Conservation (phyloP, 2,888 invertebrate species). For the Meloe dianella region DNA sequence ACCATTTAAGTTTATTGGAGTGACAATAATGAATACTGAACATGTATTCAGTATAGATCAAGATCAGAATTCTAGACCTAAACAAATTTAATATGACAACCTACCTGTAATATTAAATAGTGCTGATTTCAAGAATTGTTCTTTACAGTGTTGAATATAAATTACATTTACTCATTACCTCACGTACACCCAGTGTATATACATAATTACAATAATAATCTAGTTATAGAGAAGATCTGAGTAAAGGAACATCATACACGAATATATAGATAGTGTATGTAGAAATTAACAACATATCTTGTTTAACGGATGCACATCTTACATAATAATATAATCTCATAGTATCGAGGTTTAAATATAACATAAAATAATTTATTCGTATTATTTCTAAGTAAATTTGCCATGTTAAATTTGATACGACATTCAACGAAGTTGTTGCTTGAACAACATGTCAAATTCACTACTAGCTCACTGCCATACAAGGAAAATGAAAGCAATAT, state of each 20-base stretch:
- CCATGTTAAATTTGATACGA: not conserved
- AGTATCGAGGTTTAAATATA: not conserved
- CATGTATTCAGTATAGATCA: constrained; percentile 27
- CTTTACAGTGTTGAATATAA: constrained; percentile 36
- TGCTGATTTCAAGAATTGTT: constrained; percentile 43
- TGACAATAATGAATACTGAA: constrained; percentile 34
- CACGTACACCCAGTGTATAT: constrained; percentile 39
- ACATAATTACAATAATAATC: constrained; percentile 45
- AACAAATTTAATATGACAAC: constrained; percentile 23
- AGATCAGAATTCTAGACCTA: constrained; percentile 24
- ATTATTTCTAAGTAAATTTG: constrained; percentile 12
- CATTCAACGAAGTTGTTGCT: not conserved
- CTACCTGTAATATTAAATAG: constrained; percentile 30
- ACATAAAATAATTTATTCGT: constrained; percentile 20
- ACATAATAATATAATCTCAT: not conserved
- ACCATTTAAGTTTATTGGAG: constrained; percentile 21
- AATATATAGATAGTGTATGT: constrained; percentile 23
- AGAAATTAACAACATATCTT: constrained; percentile 29
- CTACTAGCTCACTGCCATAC: not conserved
- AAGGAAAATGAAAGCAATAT: constrained; percentile 31
- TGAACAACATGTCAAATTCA: constrained; percentile 7
- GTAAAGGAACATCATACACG: constrained; percentile 32
- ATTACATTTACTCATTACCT: constrained; percentile 39
- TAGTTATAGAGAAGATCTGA: constrained; percentile 39
- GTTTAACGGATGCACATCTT: constrained; percentile 27